Percentiles rank a stretch among this genome's conserved stretches.
phyloP scores from a whole-genome alignment of 2,888 invertebrate species.

The Gastracanthus pulcherrimus region DNA sequence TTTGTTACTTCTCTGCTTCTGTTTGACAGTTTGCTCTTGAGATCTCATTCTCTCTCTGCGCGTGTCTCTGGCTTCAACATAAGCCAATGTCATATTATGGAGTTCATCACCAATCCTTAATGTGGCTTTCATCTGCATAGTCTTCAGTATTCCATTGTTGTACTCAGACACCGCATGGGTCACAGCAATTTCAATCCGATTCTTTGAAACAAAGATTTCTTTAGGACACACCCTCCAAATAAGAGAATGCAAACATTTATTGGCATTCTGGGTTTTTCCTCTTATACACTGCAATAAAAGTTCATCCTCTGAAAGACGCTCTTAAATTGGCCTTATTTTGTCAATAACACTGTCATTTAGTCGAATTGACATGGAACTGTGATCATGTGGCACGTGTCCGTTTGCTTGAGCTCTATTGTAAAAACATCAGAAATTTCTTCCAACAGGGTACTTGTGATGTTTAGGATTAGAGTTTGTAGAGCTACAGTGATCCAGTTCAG shows the following conservation, averaged over 20 bases:
- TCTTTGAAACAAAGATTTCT: neutral
- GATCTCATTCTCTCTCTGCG: too few relatives aligned
- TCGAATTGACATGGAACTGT: neutral
- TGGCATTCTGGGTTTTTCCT: neutral
- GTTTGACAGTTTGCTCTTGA: too few relatives aligned
- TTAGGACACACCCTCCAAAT: neutral
- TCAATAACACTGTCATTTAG: neutral
- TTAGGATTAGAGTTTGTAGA: constrained; percentile 1
- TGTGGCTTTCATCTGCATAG: neutral
- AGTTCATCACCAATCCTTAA: neutral
- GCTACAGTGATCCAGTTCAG: neutral
- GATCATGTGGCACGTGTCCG: neutral
- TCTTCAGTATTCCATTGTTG: neutral
- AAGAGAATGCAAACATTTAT: constrained; percentile 1
- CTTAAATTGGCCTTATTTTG: neutral
- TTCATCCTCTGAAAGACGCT: neutral
- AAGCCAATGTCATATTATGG: too few relatives aligned
- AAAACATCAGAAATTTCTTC: neutral
- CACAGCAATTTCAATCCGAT: neutral
- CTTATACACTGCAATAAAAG: neutral
- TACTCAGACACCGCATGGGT: neutral
- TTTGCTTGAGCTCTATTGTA: neutral
- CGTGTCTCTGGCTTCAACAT: too few relatives aligned
- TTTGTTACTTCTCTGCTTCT: too few relatives aligned
- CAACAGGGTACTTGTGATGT: constrained; percentile 2